A percentile compares a stretch with the other conserved stretches of the same genome.
These are phyloP conservation scores for Pollimyrus isidori DNA, from an alignment of 2,113 vertebrate species.

Conservation along the genomic window DNA sequence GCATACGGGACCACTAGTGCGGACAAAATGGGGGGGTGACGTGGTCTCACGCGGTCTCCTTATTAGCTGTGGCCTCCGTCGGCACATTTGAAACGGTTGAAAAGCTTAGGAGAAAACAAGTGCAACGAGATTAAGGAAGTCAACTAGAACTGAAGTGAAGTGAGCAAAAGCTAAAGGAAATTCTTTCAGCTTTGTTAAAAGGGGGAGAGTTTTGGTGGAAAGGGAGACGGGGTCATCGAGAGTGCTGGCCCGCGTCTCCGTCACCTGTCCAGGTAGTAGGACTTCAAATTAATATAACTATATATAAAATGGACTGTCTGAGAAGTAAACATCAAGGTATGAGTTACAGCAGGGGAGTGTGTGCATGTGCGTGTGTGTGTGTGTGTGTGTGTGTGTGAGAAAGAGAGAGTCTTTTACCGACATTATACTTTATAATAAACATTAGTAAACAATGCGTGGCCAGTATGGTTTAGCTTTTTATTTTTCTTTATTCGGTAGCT, in stretches of 20 bases:
- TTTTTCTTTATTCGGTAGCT: neutral
- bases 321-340: neutral
- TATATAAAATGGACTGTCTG: neutral
- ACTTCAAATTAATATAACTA: neutral
- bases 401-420: neutral
- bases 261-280: neutral
- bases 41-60: slow-evolving; percentile 1
- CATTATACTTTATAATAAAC: neutral
- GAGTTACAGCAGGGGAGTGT: neutral
- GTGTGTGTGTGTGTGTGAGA: neutral
- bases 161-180: neutral
- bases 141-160: slow-evolving; percentile 13
- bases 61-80: slow-evolving; percentile 26
- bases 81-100: slow-evolving; percentile 28
- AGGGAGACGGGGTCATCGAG: neutral
- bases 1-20: slow-evolving; percentile 1
- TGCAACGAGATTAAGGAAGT: slow-evolving; percentile 20
- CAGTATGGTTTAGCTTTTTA: neutral
- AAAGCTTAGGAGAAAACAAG: slow-evolving; percentile 23
- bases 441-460: neutral
- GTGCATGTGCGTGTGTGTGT: neutral
- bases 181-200: neutral
- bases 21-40: neutral
- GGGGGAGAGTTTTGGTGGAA: neutral
- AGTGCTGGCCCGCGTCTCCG: neutral